Percentiles rank a stretch among this genome's conserved stretches.
phyloP scores from a whole-genome alignment of 2,888 invertebrate genomes.

The Lepidocyrtinus sp. region DNA sequence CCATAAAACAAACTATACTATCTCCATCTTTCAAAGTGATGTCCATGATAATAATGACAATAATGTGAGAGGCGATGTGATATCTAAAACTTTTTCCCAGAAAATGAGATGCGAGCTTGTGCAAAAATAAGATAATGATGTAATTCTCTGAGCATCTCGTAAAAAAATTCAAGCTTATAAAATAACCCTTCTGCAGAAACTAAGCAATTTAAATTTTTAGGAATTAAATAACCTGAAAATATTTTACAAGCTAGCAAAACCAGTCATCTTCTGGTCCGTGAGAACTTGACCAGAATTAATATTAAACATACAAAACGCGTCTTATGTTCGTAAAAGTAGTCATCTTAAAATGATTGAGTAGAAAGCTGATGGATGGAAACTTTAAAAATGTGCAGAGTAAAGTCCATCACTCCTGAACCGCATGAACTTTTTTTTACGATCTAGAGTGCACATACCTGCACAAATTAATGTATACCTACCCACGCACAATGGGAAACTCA shows the following conservation, averaged over 20 bases:
- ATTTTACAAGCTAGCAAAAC: constrained; percentile 42
- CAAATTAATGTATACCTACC: too few relatives aligned
- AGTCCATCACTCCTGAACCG: constrained; percentile 46
- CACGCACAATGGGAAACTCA: background rate
- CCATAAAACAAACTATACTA: background rate
- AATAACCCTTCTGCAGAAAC: background rate
- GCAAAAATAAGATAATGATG: constrained; percentile 9
- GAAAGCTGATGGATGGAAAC: too few relatives aligned
- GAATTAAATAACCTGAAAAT: constrained; percentile 13
- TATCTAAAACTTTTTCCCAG: background rate
- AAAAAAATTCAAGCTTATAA: background rate
- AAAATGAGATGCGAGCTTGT: background rate
- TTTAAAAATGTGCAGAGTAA: constrained; percentile 37
- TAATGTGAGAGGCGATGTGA: background rate
- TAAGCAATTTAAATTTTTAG: constrained; percentile 8
- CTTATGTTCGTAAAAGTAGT: too few relatives aligned
- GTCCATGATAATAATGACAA: constrained; percentile 4
- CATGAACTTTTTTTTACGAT: constrained; percentile 46
- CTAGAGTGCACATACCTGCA: too few relatives aligned
- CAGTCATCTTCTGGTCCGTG: constrained; percentile 48
- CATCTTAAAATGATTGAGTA: too few relatives aligned
- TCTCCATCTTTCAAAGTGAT: background rate
- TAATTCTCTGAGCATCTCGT: background rate
- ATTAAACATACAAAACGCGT: too few relatives aligned
- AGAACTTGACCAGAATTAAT: constrained; percentile 38